A percentile compares a stretch with the other conserved stretches of the same genome.
These are phyloP conservation scores for Pseudotriccus pelzelni DNA, from an alignment of 2,797 vertebrate genomes.

Conservation along the genomic window DNA sequence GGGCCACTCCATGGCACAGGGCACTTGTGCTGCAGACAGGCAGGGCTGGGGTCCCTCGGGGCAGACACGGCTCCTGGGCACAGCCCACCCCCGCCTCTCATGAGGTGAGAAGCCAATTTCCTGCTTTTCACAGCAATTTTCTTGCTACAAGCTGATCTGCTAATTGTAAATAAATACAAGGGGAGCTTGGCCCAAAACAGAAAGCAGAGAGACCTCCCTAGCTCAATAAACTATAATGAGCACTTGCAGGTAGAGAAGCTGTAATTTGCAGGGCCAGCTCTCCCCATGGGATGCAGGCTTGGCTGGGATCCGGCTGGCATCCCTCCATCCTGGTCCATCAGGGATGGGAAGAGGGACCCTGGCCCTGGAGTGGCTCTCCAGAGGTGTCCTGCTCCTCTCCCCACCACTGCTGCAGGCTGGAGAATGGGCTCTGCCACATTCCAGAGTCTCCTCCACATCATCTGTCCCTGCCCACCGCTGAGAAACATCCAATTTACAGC, in stretches of 20 bases:
- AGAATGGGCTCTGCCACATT: not conserved
- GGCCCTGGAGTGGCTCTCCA: accelerated
- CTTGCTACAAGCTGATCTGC: not conserved
- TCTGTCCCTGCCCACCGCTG: accelerated
- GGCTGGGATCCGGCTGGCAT: accelerated
- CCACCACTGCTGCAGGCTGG: not conserved
- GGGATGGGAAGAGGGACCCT: not conserved
- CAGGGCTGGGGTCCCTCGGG: not conserved
- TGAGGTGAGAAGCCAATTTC: conserved; percentile 22
- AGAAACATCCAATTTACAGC: accelerated
- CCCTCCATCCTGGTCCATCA: not conserved
- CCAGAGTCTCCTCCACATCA: not conserved
- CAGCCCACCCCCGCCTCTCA: accelerated
- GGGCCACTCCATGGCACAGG: accelerated
- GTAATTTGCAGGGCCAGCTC: conserved; percentile 16
- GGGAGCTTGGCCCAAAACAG: not conserved
- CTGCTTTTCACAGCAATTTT: conserved; percentile 26
- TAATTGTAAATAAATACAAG: conserved; percentile 42
- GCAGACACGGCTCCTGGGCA: accelerated
- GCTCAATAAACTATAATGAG: conserved; percentile 33
- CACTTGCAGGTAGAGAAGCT: not conserved
- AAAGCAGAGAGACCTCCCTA: conserved; percentile 7
- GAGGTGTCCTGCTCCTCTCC: not conserved
- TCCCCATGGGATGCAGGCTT: not conserved
- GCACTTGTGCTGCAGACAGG: accelerated